These are phyloP conservation scores for Cyrtonyx montezumae DNA, from an alignment of 2,113 vertebrate genomes.

Conservation along the genomic window DNA sequence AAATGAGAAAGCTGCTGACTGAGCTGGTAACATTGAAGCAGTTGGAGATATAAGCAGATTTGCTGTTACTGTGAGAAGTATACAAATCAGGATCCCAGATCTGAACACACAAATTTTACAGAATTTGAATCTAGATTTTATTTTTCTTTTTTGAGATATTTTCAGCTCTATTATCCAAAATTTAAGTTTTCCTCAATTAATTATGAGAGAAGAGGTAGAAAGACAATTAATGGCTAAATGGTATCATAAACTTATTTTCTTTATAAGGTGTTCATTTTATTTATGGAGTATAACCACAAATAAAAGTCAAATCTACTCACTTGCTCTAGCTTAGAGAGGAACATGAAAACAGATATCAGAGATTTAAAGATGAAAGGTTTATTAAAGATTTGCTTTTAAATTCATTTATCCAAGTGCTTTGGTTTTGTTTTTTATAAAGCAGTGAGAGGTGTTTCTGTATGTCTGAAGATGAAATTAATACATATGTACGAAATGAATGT, in stretches of 20 bases:
- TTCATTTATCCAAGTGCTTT: background rate
- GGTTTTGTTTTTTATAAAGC: no score
- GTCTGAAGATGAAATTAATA: no score
- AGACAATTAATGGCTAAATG: background rate
- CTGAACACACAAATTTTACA: background rate
- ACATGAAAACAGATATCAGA: background rate
- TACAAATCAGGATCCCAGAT: background rate
- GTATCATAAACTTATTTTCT: background rate
- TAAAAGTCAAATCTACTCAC: background rate
- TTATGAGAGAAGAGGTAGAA: background rate
- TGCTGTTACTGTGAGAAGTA: background rate
- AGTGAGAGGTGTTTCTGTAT: no score
- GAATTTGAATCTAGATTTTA: no score
- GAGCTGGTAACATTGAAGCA: background rate
- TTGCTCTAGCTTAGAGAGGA: background rate
- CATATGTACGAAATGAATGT: no score
- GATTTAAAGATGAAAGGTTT: no score
- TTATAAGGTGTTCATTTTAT: background rate
- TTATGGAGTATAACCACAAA: background rate
- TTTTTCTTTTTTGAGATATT: no score
- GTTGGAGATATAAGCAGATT: background rate
- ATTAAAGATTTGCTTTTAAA: background rate
- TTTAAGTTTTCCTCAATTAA: background rate
- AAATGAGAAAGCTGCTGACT: background rate
- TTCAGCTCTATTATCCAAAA: background rate